phyloP scores from a whole-genome alignment of 2,888 invertebrate genomes.

The Oscheius sp. region DNA sequence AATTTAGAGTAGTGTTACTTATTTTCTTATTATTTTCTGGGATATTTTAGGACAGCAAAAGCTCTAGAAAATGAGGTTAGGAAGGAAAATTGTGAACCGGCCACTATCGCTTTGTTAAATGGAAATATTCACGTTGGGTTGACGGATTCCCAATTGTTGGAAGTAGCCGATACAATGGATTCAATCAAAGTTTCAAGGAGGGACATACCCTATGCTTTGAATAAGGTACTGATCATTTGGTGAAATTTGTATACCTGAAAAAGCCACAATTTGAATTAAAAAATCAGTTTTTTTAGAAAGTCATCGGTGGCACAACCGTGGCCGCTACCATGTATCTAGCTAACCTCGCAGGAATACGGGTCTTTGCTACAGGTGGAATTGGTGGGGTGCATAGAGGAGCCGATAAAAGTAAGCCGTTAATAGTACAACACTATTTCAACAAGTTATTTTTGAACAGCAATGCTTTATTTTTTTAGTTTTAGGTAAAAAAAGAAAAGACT shows the following conservation, averaged over 20 bases:
- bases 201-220: conserved; percentile 63
- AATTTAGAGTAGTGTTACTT: conserved; percentile 78
- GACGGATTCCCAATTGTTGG: conserved; percentile 76
- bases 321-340: conserved; percentile 90
- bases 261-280: no score
- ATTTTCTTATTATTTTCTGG: not conserved
- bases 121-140: conserved; percentile 77
- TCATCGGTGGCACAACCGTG: conserved; percentile 89
- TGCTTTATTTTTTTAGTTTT: no score
- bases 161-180: conserved; percentile 77
- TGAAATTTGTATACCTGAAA: no score
- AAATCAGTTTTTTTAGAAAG: conserved; percentile 37
- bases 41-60: conserved; percentile 78
- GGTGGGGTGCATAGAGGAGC: conserved; percentile 94
- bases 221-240: conserved; percentile 36
- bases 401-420: conserved; percentile 78
- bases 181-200: conserved; percentile 83
- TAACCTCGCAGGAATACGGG: conserved; percentile 81
- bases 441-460: no score
- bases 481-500: no score
- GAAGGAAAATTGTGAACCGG: conserved; percentile 81
- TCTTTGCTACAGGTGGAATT: conserved; percentile 92
- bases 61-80: conserved; percentile 82
- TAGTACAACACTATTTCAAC: no score
- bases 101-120: conserved; percentile 87